Evolutionary conservation across 2,797 vertebrate species (phyloP).

Genomic region (Cuniculus paca): DNA sequence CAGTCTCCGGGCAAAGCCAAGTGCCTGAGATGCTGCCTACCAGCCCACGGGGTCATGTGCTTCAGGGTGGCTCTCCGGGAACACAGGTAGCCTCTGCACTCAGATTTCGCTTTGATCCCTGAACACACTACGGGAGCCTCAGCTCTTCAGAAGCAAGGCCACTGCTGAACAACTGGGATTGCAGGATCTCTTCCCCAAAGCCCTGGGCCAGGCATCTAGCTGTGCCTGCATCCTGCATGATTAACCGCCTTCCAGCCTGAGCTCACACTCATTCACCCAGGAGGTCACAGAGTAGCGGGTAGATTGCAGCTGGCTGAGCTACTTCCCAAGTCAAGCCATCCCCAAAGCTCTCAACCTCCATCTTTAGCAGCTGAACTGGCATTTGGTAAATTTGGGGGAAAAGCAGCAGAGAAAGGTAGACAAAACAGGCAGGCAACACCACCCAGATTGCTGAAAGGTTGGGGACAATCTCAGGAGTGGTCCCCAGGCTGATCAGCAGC

Average conservation of each 20-base stretch:
- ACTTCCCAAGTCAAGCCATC: not conserved
- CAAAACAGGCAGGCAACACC: not conserved
- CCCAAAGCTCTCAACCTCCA: constrained; percentile 10
- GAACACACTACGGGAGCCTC: constrained; percentile 65
- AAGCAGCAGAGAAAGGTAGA: not conserved
- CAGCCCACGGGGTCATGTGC: not conserved
- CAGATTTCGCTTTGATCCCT: constrained; percentile 78
- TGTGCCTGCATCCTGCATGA: constrained; percentile 68
- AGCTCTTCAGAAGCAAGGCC: constrained; percentile 70
- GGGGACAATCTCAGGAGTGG: not conserved
- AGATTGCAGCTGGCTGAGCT: constrained; percentile 51
- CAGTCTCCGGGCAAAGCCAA: not conserved
- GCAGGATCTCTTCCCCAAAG: constrained; percentile 67
- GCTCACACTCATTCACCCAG: not conserved
- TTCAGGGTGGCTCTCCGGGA: constrained; percentile 54
- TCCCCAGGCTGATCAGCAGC: not conserved
- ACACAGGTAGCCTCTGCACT: constrained; percentile 56
- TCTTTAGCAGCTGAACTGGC: constrained; percentile 55
- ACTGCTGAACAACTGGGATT: constrained; percentile 57
- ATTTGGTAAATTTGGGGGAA: constrained; percentile 50
- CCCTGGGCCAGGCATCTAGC: constrained; percentile 57
- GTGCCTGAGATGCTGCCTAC: not conserved
- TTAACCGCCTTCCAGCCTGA: constrained; percentile 52
- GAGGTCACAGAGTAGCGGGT: not conserved
- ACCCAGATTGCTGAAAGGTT: not conserved